phyloP scores from a whole-genome alignment of 2,113 vertebrate genomes.

The Chrysemys picta region DNA sequence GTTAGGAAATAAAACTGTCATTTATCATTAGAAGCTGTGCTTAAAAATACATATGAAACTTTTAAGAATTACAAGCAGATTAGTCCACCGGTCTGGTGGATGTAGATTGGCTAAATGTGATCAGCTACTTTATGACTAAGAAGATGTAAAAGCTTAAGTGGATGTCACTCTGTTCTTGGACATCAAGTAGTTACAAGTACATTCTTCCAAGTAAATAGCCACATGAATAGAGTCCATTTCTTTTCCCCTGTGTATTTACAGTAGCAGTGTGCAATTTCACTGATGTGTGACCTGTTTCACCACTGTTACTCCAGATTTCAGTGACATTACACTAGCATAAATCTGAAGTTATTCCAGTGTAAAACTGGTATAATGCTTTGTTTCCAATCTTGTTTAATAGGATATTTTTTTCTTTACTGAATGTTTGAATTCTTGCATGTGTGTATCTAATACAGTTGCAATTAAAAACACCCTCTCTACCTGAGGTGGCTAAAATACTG shows the following conservation, averaged over 20 bases:
- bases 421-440: not conserved
- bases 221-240: not conserved
- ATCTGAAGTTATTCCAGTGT: not conserved
- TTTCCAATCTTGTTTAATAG: not conserved
- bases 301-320: not conserved
- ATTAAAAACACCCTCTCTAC: constrained; percentile 13
- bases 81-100: not conserved
- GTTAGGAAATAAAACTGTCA: not conserved
- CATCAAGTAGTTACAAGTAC: not conserved
- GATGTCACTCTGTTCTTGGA: not conserved
- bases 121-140: not conserved
- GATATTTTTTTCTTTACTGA: not conserved
- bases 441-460: not conserved
- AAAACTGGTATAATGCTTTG: not conserved
- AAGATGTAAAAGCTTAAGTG: not conserved
- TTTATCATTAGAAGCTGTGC: not conserved
- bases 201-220: not conserved
- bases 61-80: not conserved
- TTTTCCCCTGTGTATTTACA: not conserved
- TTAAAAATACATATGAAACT: not conserved
- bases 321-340: no score
- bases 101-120: not conserved
- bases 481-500: not conserved
- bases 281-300: not conserved
- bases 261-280: not conserved